These are phyloP conservation scores for Notothenia coriiceps DNA, from an alignment of 2,113 vertebrate genomes.

Conservation along the genomic window DNA sequence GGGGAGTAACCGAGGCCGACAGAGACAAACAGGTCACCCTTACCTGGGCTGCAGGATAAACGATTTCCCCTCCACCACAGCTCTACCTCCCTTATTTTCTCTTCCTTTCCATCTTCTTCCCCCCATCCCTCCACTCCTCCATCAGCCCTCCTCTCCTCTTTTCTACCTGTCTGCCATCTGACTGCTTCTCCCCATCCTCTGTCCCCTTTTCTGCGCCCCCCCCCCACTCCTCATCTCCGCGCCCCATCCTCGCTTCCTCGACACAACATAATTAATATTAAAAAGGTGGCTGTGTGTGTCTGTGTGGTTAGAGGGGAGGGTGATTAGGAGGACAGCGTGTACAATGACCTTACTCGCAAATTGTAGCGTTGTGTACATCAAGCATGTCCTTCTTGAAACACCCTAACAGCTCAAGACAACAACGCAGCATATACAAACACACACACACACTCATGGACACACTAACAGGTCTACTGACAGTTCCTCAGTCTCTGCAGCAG, in stretches of 20 bases:
- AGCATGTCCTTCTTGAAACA: conserved; percentile 71
- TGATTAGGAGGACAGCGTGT: conserved; percentile 44
- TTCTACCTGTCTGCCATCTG: conserved; percentile 28
- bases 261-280: conserved; percentile 59
- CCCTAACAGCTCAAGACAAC: conserved; percentile 61
- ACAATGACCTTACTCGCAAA: conserved; percentile 74
- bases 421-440: conserved; percentile 49
- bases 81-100: conserved; percentile 49
- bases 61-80: conserved; percentile 58
- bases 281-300: conserved; percentile 33
- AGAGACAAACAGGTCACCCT: conserved; percentile 81
- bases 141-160: conserved; percentile 42
- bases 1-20: conserved; percentile 67
- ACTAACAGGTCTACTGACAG: conserved; percentile 11
- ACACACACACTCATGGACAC: conserved; percentile 2
- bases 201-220: conserved; percentile 22
- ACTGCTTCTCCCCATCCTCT: conserved; percentile 41
- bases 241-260: neutral
- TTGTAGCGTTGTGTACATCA: conserved; percentile 61
- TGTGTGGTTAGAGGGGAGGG: conserved; percentile 28
- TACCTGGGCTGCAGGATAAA: conserved; percentile 73
- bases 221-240: neutral
- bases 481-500: conserved; percentile 25
- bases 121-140: conserved; percentile 37
- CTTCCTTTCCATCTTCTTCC: conserved; percentile 29